Evolutionary conservation across 2,888 invertebrate species (phyloP).

Genomic region (Limnephilus auricula): DNA sequence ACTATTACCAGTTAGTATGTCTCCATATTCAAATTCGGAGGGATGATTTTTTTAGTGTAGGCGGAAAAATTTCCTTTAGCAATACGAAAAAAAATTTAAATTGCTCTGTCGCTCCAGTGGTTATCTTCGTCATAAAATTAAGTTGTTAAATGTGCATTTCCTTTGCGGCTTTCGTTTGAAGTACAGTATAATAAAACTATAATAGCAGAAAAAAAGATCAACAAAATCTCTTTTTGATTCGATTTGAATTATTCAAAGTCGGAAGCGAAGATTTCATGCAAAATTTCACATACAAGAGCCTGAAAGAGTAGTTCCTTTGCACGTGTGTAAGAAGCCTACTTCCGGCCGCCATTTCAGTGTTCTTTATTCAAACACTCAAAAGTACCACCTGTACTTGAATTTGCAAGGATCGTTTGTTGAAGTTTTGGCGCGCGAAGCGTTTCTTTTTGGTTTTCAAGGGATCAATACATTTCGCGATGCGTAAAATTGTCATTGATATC

Average conservation of each 20-base stretch:
- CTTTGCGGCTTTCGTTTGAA: conserved; percentile 28
- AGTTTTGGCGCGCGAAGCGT: conserved; percentile 31
- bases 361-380: conserved; percentile 48
- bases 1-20: no score
- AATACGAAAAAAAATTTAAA: no score
- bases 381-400: conserved; percentile 49
- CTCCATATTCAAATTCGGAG: no score
- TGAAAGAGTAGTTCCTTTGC: conserved; percentile 59
- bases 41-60: no score
- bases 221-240: conserved; percentile 45
- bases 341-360: conserved; percentile 56
- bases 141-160: conserved; percentile 13
- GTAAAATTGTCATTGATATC: conserved; percentile 58
- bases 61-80: no score
- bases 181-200: background rate
- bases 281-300: conserved; percentile 53
- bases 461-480: conserved; percentile 53
- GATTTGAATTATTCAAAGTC: conserved; percentile 42
- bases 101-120: no score
- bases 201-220: conserved; percentile 9
- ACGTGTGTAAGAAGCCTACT: conserved; percentile 64
- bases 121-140: conserved; percentile 45
- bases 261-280: conserved; percentile 63
- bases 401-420: conserved; percentile 16
- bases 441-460: background rate